Conservation (phyloP, 2,888 invertebrate genomes). For the Ferrisia virgata region DNA sequence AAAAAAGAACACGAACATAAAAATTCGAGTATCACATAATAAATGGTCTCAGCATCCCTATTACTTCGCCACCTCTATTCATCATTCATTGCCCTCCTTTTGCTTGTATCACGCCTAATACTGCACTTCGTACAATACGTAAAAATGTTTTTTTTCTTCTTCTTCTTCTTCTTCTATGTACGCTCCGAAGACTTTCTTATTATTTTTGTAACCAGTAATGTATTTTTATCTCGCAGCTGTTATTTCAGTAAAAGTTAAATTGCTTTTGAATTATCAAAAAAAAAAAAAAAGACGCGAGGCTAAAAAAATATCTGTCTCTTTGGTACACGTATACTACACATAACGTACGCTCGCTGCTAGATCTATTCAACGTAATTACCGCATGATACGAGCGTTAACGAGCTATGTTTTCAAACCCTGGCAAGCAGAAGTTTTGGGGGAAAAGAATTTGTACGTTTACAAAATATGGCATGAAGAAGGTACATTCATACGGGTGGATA, state of each 20-base stretch:
- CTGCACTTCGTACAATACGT: conserved; percentile 6
- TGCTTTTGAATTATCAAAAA: conserved; percentile 29
- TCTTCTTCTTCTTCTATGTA: too few relatives aligned
- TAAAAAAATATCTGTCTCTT: conserved; percentile 4
- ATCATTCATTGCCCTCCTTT: conserved; percentile 33
- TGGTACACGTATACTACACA: not conserved
- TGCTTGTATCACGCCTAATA: conserved; percentile 20
- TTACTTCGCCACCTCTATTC: not conserved
- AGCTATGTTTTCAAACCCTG: not conserved
- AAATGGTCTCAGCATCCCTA: not conserved
- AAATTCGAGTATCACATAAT: not conserved
- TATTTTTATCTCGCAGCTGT: conserved; percentile 25
- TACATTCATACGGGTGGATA: not conserved
- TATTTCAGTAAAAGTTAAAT: conserved; percentile 21
- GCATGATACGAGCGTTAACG: conserved; percentile 14
- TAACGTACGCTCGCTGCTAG: not conserved
- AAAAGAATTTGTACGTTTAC: not conserved
- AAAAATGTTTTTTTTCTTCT: conserved; percentile 3
- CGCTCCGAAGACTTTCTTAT: conserved; percentile 6
- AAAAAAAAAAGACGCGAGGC: not conserved
- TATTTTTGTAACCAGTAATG: conserved; percentile 24
- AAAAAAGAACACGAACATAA: not conserved
- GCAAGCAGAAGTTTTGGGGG: not conserved
- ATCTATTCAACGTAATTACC: conserved; percentile 16
- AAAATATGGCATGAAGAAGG: not conserved